Base-by-base conservation (phyloP, 1,140 invertebrate species). In the Brachionus rubens region DNA sequence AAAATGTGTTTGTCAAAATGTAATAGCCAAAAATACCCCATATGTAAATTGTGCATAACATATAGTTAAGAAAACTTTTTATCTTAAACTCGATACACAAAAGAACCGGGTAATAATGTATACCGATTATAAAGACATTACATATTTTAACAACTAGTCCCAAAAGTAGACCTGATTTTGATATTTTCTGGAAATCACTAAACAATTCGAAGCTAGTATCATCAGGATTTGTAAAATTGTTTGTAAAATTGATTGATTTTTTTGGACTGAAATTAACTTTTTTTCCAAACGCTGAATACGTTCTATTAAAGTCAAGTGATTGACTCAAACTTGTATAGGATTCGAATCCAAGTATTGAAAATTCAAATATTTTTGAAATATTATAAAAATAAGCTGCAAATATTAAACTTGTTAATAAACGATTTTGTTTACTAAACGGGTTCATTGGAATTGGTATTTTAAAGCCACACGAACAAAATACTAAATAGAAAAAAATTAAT, bases 21-120 rank as follows among this genome's bases (percentile, higher is more conserved):
- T 33, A 26, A 14, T 72, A 26, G 47, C 5, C 19, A 12, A 50
- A 54, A 24, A 36, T 33, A 1, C 16, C 3, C 24, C n/a, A 24
- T 1, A 72, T 21, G 28, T 72, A 72, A 14, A 48, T 14, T 24
- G 16, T 30, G 26, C 68, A 72, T 16, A 72, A 3, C 30, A 52
- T 50, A 54, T 50, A 40, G 28, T 24, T 36, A 6, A 48, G 28
- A 19, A n/a, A 26, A 26, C 26, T 28, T 47, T 56, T 75, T 1
- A 10, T 26, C 33, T 75, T 75, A 10, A 54, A 59, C 28, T 47
- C 40, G 30, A 54, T 5, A 10, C 30, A 75, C 1, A 75, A 21
- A 14, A 76, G 24, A 33, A 76, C 21, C 0, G 75, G 75, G 41
- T 47, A 76, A 40, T 62, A 76, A 40, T 50, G 54, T 12, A 48